phyloP scores from a whole-genome alignment of 2,888 invertebrate species.

The Cryptocephalus moraei region DNA sequence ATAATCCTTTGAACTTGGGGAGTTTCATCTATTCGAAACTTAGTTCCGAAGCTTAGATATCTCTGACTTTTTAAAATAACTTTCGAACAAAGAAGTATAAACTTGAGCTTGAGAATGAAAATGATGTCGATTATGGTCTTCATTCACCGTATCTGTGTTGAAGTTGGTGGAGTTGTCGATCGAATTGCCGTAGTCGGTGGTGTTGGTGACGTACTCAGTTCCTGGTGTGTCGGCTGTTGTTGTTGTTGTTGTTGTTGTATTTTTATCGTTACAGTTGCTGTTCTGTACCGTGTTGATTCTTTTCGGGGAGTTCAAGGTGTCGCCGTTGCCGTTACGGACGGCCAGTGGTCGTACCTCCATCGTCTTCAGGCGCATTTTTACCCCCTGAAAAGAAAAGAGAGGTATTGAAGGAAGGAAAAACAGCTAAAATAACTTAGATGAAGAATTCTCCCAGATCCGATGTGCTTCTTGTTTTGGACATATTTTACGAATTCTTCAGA shows the following conservation, averaged over 20 bases:
- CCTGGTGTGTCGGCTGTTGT: neutral
- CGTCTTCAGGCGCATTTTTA: constrained; percentile 50
- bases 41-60: too few species aligned
- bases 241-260: constrained; percentile 1
- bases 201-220: constrained; percentile 4
- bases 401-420: too few species aligned
- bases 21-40: too few species aligned
- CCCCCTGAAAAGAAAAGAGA: constrained; percentile 54
- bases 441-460: too few species aligned
- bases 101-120: too few species aligned
- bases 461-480: too few species aligned
- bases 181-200: constrained; percentile 8
- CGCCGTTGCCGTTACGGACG: constrained; percentile 33
- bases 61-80: too few species aligned
- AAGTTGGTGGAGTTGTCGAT: neutral
- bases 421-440: too few species aligned
- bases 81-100: too few species aligned
- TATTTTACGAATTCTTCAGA: too few species aligned
- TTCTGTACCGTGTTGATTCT: constrained; percentile 36
- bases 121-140: neutral
- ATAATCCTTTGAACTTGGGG: neutral
- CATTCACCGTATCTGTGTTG: neutral
- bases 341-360: constrained; percentile 33
- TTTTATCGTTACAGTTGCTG: constrained; percentile 27
- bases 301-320: constrained; percentile 35